A percentile compares a stretch with the other conserved stretches of the same genome.
These are phyloP conservation scores for Xiphophorus birchmanni DNA, from an alignment of 2,797 vertebrate genomes.

Conservation along the genomic window DNA sequence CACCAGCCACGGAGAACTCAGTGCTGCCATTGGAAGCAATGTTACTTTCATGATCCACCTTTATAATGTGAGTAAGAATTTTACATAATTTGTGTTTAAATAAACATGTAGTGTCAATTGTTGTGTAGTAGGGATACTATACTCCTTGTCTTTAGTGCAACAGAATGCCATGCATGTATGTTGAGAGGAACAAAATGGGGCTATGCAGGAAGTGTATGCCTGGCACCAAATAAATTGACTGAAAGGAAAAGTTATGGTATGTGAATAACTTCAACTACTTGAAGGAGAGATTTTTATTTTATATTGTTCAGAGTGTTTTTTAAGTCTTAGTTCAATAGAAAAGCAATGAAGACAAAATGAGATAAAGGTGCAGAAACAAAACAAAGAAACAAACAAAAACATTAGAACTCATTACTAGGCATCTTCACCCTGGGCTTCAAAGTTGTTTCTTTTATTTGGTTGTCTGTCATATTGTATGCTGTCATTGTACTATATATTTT, in stretches of 20 bases:
- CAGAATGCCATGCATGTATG: neutral
- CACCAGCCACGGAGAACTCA: slow-evolving; percentile 86
- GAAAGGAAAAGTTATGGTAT: neutral
- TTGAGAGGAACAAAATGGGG: neutral
- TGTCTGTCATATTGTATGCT: neutral
- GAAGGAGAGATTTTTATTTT: neutral
- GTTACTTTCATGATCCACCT: slow-evolving; percentile 92
- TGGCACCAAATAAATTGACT: neutral
- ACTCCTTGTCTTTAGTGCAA: neutral
- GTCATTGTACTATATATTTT: neutral
- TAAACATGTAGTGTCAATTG: neutral
- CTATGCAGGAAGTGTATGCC: neutral
- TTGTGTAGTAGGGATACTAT: neutral
- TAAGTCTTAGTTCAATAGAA: neutral
- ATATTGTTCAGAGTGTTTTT: neutral
- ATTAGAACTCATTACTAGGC: neutral
- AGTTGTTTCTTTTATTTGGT: neutral
- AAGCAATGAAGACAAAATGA: neutral
- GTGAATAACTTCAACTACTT: neutral
- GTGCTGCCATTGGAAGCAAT: slow-evolving; percentile 86
- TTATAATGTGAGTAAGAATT: slow-evolving; percentile 84
- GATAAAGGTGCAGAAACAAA: neutral
- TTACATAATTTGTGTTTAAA: neutral
- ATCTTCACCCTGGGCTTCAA: neutral
- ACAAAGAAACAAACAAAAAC: neutral